Conservation (phyloP, 1,140 invertebrate species). For the Zaprionus gabonicus region DNA sequence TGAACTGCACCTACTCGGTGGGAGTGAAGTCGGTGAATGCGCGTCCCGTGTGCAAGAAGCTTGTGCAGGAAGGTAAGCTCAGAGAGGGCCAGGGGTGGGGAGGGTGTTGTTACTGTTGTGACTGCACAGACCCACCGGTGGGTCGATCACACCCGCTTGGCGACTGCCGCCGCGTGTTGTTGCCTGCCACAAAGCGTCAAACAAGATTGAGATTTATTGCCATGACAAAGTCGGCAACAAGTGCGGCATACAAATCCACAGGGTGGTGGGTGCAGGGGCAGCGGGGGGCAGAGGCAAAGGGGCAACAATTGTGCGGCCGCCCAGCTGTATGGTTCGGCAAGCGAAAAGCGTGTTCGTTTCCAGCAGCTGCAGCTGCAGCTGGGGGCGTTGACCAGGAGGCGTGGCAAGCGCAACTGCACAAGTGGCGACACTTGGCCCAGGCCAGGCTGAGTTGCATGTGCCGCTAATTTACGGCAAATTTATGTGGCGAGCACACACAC, state of each 20-base stretch:
- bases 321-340: not conserved
- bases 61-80: slow-evolving; percentile 83
- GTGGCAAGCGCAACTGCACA: slow-evolving; percentile 57
- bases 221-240: slow-evolving; percentile 68
- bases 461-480: slow-evolving; percentile 84
- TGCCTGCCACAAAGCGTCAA: slow-evolving; percentile 70
- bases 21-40: slow-evolving; percentile 77
- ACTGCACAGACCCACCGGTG: slow-evolving; percentile 46
- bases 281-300: not conserved
- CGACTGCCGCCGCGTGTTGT: slow-evolving; percentile 47
- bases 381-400: slow-evolving; percentile 56
- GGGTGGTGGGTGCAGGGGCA: not conserved
- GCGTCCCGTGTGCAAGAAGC: slow-evolving; percentile 83
- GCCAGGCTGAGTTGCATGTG: slow-evolving; percentile 65
- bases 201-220: slow-evolving; percentile 81
- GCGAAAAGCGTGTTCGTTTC: slow-evolving; percentile 10
- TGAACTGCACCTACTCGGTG: slow-evolving; percentile 81
- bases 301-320: slow-evolving; percentile 51
- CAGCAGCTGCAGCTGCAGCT: slow-evolving; percentile 25
- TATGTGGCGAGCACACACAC: slow-evolving; percentile 51
- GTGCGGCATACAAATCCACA: slow-evolving; percentile 63
- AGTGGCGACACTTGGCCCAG: slow-evolving; percentile 75
- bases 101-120: slow-evolving; percentile 37
- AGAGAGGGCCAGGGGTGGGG: not conserved
- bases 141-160: slow-evolving; percentile 54